Conservation (phyloP, 2,888 invertebrate genomes). For the Euzetes globulus region DNA sequence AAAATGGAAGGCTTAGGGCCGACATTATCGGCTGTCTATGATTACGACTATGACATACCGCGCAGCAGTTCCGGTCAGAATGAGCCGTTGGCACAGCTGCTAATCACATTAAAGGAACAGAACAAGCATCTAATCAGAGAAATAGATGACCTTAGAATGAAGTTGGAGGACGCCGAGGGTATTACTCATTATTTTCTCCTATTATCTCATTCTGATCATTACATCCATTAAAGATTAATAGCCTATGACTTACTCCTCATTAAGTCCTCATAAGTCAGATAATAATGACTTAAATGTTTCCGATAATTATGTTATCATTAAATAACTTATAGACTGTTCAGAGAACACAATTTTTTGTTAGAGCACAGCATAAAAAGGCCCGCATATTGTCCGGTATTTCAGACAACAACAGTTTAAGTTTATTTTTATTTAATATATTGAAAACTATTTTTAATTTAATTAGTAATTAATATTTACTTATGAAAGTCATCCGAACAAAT, state of each 20-base stretch:
- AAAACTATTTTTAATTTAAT: too few species aligned
- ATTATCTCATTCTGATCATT: not conserved
- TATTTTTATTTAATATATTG: too few species aligned
- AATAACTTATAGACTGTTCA: too few species aligned
- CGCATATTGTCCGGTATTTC: too few species aligned
- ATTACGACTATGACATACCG: conserved; percentile 15
- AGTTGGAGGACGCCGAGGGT: conserved; percentile 54
- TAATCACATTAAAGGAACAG: conserved; percentile 52
- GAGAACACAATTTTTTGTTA: too few species aligned
- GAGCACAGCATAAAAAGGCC: too few species aligned
- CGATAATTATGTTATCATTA: not conserved
- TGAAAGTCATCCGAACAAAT: too few species aligned
- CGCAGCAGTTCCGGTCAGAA: not conserved
- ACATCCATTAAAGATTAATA: not conserved
- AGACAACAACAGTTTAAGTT: too few species aligned
- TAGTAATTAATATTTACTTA: too few species aligned
- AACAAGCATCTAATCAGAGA: conserved; percentile 55
- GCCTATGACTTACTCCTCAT: not conserved
- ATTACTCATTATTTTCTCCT: not conserved
- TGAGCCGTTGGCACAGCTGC: conserved; percentile 39
- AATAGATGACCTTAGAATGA: conserved; percentile 64
- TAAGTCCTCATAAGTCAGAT: not conserved
- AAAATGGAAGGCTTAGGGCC: conserved; percentile 45
- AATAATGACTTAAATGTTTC: not conserved
- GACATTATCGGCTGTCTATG: not conserved